Conservation (phyloP, 2,113 vertebrate genomes). For the Macheiramphus alcinus region DNA sequence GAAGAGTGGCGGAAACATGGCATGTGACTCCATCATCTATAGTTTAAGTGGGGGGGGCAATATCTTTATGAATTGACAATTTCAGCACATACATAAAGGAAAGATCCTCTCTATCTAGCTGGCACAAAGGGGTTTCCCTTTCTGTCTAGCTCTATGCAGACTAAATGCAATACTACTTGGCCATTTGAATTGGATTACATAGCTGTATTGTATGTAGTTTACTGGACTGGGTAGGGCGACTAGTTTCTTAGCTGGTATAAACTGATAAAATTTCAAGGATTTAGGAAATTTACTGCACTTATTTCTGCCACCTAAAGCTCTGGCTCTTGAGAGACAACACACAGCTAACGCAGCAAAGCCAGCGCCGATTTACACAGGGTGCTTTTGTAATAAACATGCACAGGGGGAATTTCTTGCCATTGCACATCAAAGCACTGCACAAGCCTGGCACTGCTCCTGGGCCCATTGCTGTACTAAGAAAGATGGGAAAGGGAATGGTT, state of each 20-base stretch:
- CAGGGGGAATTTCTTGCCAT: not conserved
- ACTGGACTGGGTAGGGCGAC: not conserved
- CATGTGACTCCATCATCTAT: conserved; percentile 64
- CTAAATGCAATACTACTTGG: not conserved
- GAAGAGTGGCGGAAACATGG: conserved; percentile 67
- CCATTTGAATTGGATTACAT: rapidly evolving
- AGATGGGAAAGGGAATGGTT: not conserved
- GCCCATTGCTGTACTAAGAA: not conserved
- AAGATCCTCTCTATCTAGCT: not conserved
- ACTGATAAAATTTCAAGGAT: not conserved
- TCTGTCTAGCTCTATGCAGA: not conserved
- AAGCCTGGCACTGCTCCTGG: not conserved
- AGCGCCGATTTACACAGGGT: not conserved
- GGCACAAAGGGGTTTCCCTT: not conserved
- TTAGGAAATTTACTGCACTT: not conserved
- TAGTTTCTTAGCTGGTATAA: not conserved
- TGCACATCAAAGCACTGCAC: not conserved
- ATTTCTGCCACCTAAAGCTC: not conserved
- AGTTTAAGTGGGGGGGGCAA: not conserved
- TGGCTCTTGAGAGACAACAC: not conserved
- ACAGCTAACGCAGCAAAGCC: not conserved
- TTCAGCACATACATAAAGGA: not conserved
- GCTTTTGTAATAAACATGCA: not conserved
- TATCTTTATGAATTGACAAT: not conserved
- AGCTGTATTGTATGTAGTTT: not conserved